Base-by-base conservation (phyloP, 53 echinoderm and acorn worm species). In the Apostichopus leukothele region DNA sequence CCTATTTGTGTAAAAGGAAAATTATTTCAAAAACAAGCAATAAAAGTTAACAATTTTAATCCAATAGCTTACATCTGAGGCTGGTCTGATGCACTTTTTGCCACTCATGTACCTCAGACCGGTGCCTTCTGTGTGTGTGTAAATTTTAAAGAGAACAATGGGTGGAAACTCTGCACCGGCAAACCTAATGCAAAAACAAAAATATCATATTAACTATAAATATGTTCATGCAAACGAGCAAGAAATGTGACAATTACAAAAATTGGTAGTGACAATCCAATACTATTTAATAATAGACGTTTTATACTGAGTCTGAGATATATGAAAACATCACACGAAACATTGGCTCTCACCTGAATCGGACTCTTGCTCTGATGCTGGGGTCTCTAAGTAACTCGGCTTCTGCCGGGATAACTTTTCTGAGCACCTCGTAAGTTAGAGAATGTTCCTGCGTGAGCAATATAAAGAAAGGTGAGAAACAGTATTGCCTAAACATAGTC, bases 141-240 rank as follows among this genome's bases (percentile, higher is more conserved):
- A 98, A 21, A 98, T 94, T 88, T 98, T 98, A 90, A 98, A 98
- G 12, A 98, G 88, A 83, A 98, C 96, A 23, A 94, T 77, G 14
- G 98, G 98, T 27, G 98, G 98, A 74, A 98, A 98, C 83, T 98
- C 98, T 52, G 93, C 79, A 3, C 98, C 98, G 27, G 96, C 92
- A 96, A 98, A 98, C 67, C 98, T 98, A 39, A 22, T 16, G 68
- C 13, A 61, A 50, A 87, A 75, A 7, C 9, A 74, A 18, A 25
- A 0, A 39, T 39, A 39, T 39, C 2, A 3, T 39, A 39, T 86
- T 1, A 73, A 86, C 1, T 68, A 73, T 1, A 25, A 25, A 25
- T 71, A 57, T 57, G 57, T 7, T 57, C 7, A 39, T 10, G 57
- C 10, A 57, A 57, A 57, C 7, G 57, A 57, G 57, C 57, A 1